Evolutionary conservation across 2,888 invertebrate species (phyloP).

Genomic region (Epicampocera succincta): DNA sequence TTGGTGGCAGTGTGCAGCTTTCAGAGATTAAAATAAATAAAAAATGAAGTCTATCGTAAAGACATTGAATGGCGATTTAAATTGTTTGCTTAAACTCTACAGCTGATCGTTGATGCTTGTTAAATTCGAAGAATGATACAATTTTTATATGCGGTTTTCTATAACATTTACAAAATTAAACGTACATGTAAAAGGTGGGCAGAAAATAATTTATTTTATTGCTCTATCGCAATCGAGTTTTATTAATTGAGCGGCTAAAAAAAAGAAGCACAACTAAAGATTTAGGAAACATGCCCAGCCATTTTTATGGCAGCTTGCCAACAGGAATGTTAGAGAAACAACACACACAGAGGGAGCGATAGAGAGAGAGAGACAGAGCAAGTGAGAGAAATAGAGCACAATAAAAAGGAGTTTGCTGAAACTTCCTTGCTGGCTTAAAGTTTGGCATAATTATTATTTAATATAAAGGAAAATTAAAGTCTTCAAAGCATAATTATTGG

Average conservation of each 20-base stretch:
- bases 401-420: no score
- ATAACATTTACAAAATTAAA: neutral
- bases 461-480: no score
- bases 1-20: neutral
- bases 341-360: neutral
- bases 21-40: neutral
- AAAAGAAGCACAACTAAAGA: neutral
- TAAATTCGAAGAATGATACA: neutral
- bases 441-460: no score
- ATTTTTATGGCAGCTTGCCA: no score
- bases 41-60: neutral
- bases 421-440: no score
- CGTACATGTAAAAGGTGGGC: slow-evolving; percentile 25
- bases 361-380: no score
- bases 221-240: slow-evolving; percentile 6
- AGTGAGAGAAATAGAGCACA: no score
- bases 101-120: no score
- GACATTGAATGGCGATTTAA: neutral
- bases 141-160: neutral
- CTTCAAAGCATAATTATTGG: no score
- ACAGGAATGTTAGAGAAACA: neutral
- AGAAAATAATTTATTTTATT: slow-evolving; percentile 25
- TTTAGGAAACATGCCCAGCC: slow-evolving; percentile 3
- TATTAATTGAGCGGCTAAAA: neutral
- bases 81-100: no score